A percentile compares a stretch with the other conserved stretches of the same genome.
These are phyloP conservation scores for Uropetala carovei DNA, from an alignment of 2,888 invertebrate genomes.

Conservation along the genomic window DNA sequence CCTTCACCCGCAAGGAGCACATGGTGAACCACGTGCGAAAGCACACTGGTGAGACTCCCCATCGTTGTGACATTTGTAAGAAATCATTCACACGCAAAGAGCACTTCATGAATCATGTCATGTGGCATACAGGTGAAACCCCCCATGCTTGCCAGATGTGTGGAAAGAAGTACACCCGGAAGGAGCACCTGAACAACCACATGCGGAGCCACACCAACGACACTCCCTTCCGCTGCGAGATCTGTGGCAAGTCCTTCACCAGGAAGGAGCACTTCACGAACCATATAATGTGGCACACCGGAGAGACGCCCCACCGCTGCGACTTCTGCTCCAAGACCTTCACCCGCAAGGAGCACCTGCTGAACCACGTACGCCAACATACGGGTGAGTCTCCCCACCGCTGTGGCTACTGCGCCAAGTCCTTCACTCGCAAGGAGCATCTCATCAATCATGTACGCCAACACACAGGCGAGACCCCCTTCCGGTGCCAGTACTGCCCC, in stretches of 20 bases:
- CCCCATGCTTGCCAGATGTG: conserved; percentile 71
- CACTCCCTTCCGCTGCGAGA: conserved; percentile 72
- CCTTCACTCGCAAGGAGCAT: conserved; percentile 91
- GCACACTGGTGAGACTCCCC: conserved; percentile 86
- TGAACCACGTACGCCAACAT: conserved; percentile 87
- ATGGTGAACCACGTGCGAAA: conserved; percentile 88
- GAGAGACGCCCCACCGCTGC: conserved; percentile 87
- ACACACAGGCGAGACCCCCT: conserved; percentile 84
- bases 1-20: conserved; percentile 86
- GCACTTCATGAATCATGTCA: conserved; percentile 88
- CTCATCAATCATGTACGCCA: conserved; percentile 91
- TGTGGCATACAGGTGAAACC: conserved; percentile 82
- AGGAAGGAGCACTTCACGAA: conserved; percentile 94
- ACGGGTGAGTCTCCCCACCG: conserved; percentile 90
- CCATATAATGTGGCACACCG: conserved; percentile 93
- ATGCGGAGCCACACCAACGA: conserved; percentile 72
- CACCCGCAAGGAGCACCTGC: conserved; percentile 85
- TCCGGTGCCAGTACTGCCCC: conserved; percentile 90
- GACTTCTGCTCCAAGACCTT: conserved; percentile 89
- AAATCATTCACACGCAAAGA: conserved; percentile 87
- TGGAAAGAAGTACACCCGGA: conserved; percentile 76
- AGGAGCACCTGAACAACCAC: conserved; percentile 72
- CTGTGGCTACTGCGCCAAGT: conserved; percentile 91
- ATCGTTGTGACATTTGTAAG: conserved; percentile 87
- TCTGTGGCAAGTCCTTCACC: conserved; percentile 84